Conservation (phyloP, 2,888 invertebrate species). For the Lasioglossum calceatum region DNA sequence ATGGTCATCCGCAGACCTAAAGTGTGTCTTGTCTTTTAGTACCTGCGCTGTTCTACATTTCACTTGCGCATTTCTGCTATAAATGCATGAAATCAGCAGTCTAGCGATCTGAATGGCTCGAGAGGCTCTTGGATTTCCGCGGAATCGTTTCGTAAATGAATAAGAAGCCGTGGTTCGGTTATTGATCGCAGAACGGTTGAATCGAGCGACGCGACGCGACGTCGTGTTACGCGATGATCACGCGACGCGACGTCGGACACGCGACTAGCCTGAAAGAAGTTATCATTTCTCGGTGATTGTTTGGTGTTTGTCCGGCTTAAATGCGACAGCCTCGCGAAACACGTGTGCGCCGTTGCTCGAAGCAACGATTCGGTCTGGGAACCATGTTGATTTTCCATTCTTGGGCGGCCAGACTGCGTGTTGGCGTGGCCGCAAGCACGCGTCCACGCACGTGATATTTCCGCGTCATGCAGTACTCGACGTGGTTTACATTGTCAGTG, state of each 20-base stretch:
- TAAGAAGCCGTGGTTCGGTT: not conserved
- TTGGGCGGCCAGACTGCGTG: slow-evolving; percentile 35
- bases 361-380: slow-evolving; percentile 43
- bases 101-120: no score
- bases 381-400: slow-evolving; percentile 66
- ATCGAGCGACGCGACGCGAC: not conserved
- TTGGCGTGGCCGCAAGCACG: slow-evolving; percentile 52
- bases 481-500: slow-evolving; percentile 58
- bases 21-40: no score
- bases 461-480: slow-evolving; percentile 29
- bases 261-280: not conserved
- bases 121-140: not conserved
- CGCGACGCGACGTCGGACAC: not conserved
- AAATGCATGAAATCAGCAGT: no score
- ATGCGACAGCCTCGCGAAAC: not conserved
- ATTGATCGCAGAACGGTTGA: slow-evolving; percentile 15
- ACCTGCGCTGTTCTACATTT: no score
- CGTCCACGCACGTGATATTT: slow-evolving; percentile 37
- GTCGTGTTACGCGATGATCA: not conserved
- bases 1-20: no score
- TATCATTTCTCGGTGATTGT: slow-evolving; percentile 6
- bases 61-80: no score
- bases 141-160: not conserved
- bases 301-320: slow-evolving; percentile 1
- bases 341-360: slow-evolving; percentile 22